Conservation (phyloP, 1,140 invertebrate species). For the Pseudomyrmex gracilis region DNA sequence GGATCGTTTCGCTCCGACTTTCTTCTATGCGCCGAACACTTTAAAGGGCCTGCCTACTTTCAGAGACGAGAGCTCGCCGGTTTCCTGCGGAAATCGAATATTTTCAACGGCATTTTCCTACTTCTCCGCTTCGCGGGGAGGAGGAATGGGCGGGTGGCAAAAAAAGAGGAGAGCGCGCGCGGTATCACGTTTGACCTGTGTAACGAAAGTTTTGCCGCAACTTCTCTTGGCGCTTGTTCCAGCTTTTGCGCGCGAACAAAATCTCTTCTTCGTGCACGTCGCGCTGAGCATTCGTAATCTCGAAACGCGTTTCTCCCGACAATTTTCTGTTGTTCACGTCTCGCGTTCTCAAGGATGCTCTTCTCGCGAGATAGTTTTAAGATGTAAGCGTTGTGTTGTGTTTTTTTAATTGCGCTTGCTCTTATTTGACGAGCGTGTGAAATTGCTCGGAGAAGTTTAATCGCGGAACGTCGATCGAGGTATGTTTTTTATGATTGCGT, state of each 20-base stretch:
- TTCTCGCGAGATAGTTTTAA: too few species aligned
- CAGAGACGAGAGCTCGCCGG: conserved; percentile 41
- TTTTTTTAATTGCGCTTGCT: background rate
- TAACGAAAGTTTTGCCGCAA: conserved; percentile 10
- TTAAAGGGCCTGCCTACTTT: conserved; percentile 67
- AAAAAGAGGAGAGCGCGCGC: background rate
- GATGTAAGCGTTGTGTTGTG: background rate
- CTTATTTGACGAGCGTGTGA: background rate
- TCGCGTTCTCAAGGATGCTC: background rate
- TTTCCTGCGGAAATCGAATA: conserved; percentile 70
- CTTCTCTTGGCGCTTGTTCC: conserved; percentile 25
- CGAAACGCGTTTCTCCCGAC: background rate
- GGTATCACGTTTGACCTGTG: conserved; percentile 31
- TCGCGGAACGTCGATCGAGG: too few species aligned
- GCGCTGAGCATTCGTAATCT: background rate
- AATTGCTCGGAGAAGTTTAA: background rate
- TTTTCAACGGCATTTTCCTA: conserved; percentile 66
- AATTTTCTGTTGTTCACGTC: background rate
- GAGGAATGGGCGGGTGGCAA: background rate
- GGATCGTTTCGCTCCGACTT: conserved; percentile 62
- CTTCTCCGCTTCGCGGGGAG: conserved; percentile 1
- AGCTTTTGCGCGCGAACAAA: background rate
- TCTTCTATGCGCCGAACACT: conserved; percentile 65
- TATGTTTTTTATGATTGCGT: background rate
- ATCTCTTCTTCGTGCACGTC: conserved; percentile 14